These are phyloP conservation scores for Zeuzera pyrina DNA, from an alignment of 2,888 invertebrate genomes.

Conservation along the genomic window DNA sequence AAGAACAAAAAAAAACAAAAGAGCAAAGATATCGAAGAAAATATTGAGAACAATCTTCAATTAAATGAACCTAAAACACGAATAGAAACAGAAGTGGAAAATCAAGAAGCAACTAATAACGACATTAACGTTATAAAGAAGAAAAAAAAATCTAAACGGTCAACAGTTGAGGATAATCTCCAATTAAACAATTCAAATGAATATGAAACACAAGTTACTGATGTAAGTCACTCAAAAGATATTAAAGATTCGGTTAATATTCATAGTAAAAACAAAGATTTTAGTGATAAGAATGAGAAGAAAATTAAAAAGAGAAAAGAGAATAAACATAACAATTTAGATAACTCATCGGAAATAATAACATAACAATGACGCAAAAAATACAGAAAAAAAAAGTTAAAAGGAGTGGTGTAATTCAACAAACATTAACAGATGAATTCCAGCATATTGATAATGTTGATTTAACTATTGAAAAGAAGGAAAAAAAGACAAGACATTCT, in stretches of 20 bases:
- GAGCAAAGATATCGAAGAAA: too few species aligned
- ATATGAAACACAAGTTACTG: slow-evolving; percentile 6
- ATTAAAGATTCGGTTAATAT: slow-evolving; percentile 3
- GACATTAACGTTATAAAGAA: too few species aligned
- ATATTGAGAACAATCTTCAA: too few species aligned
- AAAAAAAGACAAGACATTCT: too few species aligned
- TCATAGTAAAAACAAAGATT: slow-evolving; percentile 5
- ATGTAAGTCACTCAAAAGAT: slow-evolving; percentile 4
- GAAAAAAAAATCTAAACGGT: too few species aligned
- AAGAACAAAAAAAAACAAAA: too few species aligned
- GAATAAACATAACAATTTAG: slow-evolving; percentile 12
- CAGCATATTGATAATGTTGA: too few species aligned
- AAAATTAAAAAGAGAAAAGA: slow-evolving; percentile 9
- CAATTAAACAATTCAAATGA: slow-evolving; percentile 4
- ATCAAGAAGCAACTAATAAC: too few species aligned
- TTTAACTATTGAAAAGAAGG: too few species aligned
- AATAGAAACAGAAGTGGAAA: too few species aligned
- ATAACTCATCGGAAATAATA: slow-evolving; percentile 5
- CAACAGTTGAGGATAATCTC: neutral
- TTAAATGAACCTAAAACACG: too few species aligned
- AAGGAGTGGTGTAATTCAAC: slow-evolving; percentile 4
- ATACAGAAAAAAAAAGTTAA: slow-evolving; percentile 9
- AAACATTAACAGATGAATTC: slow-evolving; percentile 7
- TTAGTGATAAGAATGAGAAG: slow-evolving; percentile 8
- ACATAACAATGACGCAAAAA: slow-evolving; percentile 16